Base-by-base conservation (phyloP, 2,797 vertebrate species). In the Pogonophryne albipinna region DNA sequence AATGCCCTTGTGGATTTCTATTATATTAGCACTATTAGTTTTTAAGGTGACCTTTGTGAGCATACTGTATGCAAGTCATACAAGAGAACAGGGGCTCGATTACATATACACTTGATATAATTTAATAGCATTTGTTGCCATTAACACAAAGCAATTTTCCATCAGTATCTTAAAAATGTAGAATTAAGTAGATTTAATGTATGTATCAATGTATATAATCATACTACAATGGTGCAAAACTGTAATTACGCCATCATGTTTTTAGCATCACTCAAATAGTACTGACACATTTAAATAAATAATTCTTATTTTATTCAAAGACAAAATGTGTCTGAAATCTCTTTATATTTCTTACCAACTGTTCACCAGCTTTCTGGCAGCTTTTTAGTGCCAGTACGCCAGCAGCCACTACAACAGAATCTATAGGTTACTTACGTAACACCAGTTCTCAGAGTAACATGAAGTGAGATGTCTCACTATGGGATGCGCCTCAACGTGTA, bases 1-100 rank as follows among this genome's bases (percentile, higher is more conserved):
- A 46, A 71, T 58, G 74, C 64, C 77, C 62, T 73, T 41, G 20
- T 76, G 72, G 61, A 79, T 77, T 79, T 34, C 16, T 65, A 63
- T 76, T 65, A 58, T 74, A 42, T 27, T 50, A 44, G 42, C 49
- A 53, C 47, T 50, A 52, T 44, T 76, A 70, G 17, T 16, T 58
- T 79, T 76, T 84, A 41, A 74, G 49, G 66, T 13, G 4, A 66
- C 58, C 71, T 65, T 57, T 78, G 12, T 69, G 74, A 79, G 57
- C 63, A 38, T 78, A 27, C 27, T 27, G 27, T 27, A 49, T 75
- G 62, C 45, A 74, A 76, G 66, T 76, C 46, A 41, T 81, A 45
- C 13, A 6, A 42, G 59, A 51, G 60, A 80, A 74, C 14, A 2
- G 4, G 17, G 61, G 38, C 14, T 47, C 77, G 31, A 83, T 83